These are phyloP conservation scores for Dermochelys coriacea DNA, from an alignment of 2,797 vertebrate species.

Conservation along the genomic window DNA sequence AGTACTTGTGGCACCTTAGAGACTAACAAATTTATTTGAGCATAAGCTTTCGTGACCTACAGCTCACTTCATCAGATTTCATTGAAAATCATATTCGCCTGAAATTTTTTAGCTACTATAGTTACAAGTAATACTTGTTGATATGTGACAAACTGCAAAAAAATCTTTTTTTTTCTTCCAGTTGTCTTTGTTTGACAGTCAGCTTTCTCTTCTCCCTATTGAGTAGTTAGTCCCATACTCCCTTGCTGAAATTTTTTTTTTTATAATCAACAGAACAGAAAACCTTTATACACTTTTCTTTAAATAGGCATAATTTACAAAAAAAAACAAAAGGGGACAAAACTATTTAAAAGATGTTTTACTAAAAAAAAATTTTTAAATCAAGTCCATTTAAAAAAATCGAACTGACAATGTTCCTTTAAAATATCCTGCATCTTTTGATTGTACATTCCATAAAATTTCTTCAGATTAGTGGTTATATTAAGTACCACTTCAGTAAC, in stretches of 20 bases:
- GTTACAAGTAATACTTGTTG: neutral
- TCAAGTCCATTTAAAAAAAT: neutral
- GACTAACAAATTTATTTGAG: too few species aligned
- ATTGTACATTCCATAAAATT: neutral
- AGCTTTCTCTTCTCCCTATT: neutral
- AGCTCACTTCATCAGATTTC: too few species aligned
- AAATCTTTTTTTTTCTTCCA: fast-evolving
- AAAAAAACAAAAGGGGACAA: neutral
- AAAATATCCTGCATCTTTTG: neutral
- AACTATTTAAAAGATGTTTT: neutral
- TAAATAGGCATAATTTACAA: neutral
- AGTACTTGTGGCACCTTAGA: too few species aligned
- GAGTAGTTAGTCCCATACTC: neutral
- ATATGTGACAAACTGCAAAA: neutral
- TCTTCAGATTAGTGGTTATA: neutral
- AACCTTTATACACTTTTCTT: neutral
- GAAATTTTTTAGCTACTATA: neutral
- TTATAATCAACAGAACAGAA: neutral
- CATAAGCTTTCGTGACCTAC: too few species aligned
- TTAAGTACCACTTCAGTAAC: neutral
- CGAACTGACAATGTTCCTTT: neutral
- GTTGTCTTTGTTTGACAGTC: neutral
- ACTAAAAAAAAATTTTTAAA: neutral
- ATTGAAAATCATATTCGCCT: neutral
- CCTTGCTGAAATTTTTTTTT: neutral